These are phyloP conservation scores for Colossoma macropomum DNA, from an alignment of 2,113 vertebrate species.

Conservation along the genomic window DNA sequence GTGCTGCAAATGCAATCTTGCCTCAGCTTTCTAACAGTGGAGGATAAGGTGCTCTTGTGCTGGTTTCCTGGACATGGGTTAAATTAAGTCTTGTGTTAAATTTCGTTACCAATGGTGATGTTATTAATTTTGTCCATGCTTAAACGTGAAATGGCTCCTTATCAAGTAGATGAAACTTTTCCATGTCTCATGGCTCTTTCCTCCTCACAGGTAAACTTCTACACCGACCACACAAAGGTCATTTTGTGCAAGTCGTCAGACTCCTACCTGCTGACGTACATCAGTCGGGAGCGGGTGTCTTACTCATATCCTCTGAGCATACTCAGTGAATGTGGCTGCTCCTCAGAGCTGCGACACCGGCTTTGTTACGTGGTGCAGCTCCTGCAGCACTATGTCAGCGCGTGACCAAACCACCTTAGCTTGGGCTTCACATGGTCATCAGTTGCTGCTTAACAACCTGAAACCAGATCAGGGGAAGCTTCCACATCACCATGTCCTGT, in stretches of 20 bases:
- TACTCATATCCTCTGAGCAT: conserved; percentile 88
- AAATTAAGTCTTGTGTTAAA: not conserved
- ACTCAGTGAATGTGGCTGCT: conserved; percentile 88
- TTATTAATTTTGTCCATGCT: no score
- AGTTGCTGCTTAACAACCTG: conserved; percentile 51
- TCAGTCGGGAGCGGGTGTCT: conserved; percentile 89
- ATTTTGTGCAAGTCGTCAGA: conserved; percentile 91
- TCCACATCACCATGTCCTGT: conserved; percentile 55
- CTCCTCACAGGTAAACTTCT: conserved; percentile 90
- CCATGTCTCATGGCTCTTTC: not conserved
- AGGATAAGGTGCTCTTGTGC: no score
- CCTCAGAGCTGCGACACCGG: conserved; percentile 85
- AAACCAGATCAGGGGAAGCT: conserved; percentile 17
- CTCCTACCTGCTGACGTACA: conserved; percentile 92
- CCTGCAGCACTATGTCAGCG: conserved; percentile 85
- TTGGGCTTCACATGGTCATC: not conserved
- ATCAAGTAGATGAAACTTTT: not conserved
- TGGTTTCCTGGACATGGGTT: no score
- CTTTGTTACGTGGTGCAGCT: conserved; percentile 89
- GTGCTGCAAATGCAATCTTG: no score
- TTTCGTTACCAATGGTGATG: no score
- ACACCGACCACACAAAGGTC: conserved; percentile 95
- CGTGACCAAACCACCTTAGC: conserved; percentile 63
- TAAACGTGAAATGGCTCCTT: no score
- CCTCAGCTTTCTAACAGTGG: no score